Conservation (phyloP, 53 echinoderm and acorn worm species). For the Apostichopus leukothele region DNA sequence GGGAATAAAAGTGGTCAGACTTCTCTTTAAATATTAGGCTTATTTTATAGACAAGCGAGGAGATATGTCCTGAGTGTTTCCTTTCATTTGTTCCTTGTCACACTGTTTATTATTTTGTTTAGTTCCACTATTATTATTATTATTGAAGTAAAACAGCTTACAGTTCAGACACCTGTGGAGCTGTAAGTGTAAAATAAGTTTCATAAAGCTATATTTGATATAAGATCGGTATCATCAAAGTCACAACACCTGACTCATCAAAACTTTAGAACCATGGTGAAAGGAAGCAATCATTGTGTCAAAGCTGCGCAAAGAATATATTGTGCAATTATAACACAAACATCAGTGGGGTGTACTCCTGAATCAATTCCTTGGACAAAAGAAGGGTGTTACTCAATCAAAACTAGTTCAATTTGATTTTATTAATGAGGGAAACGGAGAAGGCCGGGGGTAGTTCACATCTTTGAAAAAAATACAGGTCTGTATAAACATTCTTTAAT, state of each 20-base stretch:
- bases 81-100: neutral
- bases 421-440: too few species aligned
- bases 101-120: neutral
- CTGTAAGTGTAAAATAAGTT: neutral
- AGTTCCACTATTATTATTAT: neutral
- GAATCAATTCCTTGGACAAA: too few species aligned
- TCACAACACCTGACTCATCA: neutral
- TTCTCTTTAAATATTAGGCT: too few species aligned
- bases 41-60: too few species aligned
- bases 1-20: too few species aligned
- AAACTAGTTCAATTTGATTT: too few species aligned
- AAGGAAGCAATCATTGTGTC: neutral
- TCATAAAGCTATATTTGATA: neutral
- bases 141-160: neutral
- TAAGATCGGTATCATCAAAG: neutral
- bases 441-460: too few species aligned
- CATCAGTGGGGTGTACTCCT: too few species aligned
- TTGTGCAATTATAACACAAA: too few species aligned
- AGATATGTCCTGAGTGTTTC: neutral
- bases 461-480: too few species aligned
- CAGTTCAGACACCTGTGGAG: neutral
- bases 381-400: too few species aligned
- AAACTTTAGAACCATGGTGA: neutral
- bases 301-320: neutral
- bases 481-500: too few species aligned